Conservation (phyloP, 2,113 vertebrate species). For the Anolis carolinensis region DNA sequence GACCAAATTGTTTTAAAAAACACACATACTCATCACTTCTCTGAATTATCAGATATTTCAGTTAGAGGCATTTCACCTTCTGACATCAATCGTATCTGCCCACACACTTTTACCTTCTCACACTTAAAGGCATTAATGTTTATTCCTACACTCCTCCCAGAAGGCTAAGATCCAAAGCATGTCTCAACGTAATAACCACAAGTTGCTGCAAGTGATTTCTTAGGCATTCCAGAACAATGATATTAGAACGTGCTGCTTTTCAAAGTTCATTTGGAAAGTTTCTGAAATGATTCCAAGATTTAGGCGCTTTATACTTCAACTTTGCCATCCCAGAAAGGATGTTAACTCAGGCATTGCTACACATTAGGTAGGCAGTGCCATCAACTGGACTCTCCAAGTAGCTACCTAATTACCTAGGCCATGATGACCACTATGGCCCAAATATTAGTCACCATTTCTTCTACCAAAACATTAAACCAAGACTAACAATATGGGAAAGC, state of each 20-base stretch:
- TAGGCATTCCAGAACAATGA: slow-evolving; percentile 16
- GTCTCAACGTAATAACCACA: slow-evolving; percentile 9
- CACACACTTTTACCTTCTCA: not conserved
- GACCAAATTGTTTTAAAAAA: slow-evolving; percentile 30
- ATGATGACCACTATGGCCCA: not conserved
- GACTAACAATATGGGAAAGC: not conserved
- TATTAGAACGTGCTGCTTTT: not conserved
- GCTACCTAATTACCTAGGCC: not conserved
- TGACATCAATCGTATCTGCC: not conserved
- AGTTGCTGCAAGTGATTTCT: not conserved
- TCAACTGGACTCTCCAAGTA: not conserved
- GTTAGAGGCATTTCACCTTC: not conserved
- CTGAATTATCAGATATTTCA: slow-evolving; percentile 40
- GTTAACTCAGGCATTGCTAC: not conserved
- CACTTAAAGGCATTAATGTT: not conserved
- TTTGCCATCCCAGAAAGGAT: slow-evolving; percentile 28
- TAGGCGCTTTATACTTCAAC: slow-evolving; percentile 7
- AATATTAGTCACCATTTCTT: not conserved
- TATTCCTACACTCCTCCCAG: not conserved
- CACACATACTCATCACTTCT: not conserved
- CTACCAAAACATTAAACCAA: not conserved
- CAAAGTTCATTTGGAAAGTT: not conserved
- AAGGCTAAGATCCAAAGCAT: slow-evolving; percentile 5
- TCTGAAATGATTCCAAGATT: not conserved
- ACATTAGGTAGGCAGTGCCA: not conserved